Evolutionary conservation across 53 echinoderm and acorn worm species (phyloP).

Genomic region (Patiria pectinifera): DNA sequence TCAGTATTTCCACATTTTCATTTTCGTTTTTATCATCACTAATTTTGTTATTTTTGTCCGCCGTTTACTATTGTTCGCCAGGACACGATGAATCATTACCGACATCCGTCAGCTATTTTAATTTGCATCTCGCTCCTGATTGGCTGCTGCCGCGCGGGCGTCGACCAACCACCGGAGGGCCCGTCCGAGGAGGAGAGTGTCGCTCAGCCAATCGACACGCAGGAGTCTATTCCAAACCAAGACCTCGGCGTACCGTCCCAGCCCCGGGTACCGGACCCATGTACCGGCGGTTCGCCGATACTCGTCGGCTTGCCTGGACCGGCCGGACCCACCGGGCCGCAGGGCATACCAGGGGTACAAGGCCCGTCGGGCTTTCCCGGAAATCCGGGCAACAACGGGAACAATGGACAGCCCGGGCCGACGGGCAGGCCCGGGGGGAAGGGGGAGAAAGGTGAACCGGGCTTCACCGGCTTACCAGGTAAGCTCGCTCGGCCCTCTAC

Average conservation of each 20-base stretch:
- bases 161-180: conserved; percentile 32
- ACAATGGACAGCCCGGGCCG: conserved; percentile 80
- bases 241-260: neutral
- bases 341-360: conserved; percentile 66
- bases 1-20: neutral
- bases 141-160: conserved; percentile 27
- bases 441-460: conserved; percentile 70
- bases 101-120: neutral
- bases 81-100: neutral
- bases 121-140: conserved; percentile 39
- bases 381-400: conserved; percentile 82
- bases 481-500: neutral
- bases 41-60: neutral
- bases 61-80: neutral
- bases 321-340: conserved; percentile 63
- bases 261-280: neutral
- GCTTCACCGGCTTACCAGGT: conserved; percentile 62
- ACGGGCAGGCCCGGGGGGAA: conserved; percentile 70
- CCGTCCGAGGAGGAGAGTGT: neutral
- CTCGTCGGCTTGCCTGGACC: conserved; percentile 73
- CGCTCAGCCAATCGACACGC: conserved; percentile 3
- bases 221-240: neutral
- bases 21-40: neutral
- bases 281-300: conserved; percentile 1
- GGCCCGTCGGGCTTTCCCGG: conserved; percentile 77